A percentile compares a stretch with the other conserved stretches of the same genome.
Evolutionary conservation across 2,888 invertebrate genomes (phyloP).

Genomic region (Sarcophaga rosellei): DNA sequence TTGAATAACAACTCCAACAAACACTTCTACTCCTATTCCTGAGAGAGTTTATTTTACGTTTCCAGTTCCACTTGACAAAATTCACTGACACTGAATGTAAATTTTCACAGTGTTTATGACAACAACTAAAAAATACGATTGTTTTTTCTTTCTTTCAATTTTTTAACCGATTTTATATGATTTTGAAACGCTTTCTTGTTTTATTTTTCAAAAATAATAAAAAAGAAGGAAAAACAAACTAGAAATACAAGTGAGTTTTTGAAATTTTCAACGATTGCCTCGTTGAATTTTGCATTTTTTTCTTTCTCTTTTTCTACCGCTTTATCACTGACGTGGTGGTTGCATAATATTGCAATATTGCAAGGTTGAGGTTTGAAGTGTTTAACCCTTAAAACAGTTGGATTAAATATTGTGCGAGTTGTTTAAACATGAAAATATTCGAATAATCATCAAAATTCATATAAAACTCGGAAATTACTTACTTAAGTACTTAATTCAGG

Average conservation of each 20-base stretch:
- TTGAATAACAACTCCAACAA: constrained; percentile 52
- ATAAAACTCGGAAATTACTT: too few relatives aligned
- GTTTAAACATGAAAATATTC: too few relatives aligned
- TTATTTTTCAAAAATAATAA: constrained; percentile 25
- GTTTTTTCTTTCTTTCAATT: constrained; percentile 20
- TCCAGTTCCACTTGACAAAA: constrained; percentile 71
- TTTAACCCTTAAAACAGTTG: constrained; percentile 11
- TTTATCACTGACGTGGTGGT: neutral
- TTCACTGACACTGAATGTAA: constrained; percentile 68
- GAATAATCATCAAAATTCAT: too few relatives aligned
- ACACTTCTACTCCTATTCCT: constrained; percentile 45
- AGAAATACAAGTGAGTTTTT: constrained; percentile 46
- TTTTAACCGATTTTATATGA: constrained; percentile 32
- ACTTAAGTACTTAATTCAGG: too few relatives aligned
- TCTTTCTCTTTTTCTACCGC: neutral
- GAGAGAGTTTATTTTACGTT: constrained; percentile 69
- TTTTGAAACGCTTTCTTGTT: neutral
- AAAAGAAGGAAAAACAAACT: constrained; percentile 28
- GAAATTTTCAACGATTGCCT: constrained; percentile 68
- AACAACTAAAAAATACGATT: constrained; percentile 14
- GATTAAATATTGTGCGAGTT: too few relatives aligned
- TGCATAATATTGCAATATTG: neutral
- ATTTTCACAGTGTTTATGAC: constrained; percentile 68
- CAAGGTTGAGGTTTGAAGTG: neutral
- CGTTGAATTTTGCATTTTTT: constrained; percentile 37